phyloP scores from a whole-genome alignment of 1,140 invertebrate species.

The Saccostrea glomerata region DNA sequence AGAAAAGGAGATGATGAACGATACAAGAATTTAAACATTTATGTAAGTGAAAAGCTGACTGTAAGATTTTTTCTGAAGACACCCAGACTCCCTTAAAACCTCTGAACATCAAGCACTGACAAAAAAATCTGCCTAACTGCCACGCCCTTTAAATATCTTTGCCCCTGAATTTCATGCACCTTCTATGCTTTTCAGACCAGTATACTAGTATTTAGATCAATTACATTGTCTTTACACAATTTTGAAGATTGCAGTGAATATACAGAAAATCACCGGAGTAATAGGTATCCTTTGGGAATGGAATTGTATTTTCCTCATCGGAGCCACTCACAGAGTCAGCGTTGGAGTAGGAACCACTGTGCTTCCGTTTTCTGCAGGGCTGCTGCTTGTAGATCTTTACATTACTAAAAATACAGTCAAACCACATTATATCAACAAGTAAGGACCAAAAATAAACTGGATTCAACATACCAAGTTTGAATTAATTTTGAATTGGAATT shows the following conservation, averaged over 20 bases:
- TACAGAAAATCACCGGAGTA: conserved; percentile 20
- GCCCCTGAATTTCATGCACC: too few species aligned
- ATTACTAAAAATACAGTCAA: not conserved
- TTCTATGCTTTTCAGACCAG: not conserved
- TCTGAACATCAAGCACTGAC: too few species aligned
- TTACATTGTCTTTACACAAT: not conserved
- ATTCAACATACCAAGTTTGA: too few species aligned
- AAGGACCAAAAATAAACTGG: not conserved
- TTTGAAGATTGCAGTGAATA: not conserved
- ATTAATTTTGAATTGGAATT: too few species aligned
- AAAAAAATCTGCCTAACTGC: too few species aligned
- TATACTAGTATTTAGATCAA: not conserved
- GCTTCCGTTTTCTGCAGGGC: not conserved
- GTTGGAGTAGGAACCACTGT: conserved; percentile 38
- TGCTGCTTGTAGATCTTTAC: conserved; percentile 5
- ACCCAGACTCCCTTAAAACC: too few species aligned
- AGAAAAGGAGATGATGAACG: too few species aligned
- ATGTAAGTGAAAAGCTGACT: too few species aligned
- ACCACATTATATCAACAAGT: too few species aligned
- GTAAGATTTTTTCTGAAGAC: too few species aligned
- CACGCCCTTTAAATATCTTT: too few species aligned
- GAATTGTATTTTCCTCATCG: conserved; percentile 42
- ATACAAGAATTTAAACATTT: too few species aligned
- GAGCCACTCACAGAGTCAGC: conserved; percentile 48
- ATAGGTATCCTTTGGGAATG: conserved; percentile 27